Base-by-base conservation (phyloP, 2,888 invertebrate species). In the Chaitophorus viminalis region DNA sequence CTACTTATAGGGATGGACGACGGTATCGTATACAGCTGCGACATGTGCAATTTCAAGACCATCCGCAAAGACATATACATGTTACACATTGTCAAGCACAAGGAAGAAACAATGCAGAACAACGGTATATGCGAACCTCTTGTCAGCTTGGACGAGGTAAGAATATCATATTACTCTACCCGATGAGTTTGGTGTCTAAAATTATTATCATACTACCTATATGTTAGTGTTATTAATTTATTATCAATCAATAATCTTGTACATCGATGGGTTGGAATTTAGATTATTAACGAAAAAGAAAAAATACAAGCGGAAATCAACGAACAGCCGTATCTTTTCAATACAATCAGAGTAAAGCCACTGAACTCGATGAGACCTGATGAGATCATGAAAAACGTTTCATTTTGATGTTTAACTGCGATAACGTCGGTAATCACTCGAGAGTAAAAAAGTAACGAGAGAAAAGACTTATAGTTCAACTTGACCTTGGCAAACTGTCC, bases 1-100 rank as follows among this genome's bases (percentile, higher is more conserved):
- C 6, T 39, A 11, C 11, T 39, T 39, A 46, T 46, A 83, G 91
- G 94, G 46, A 91, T 93, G 89, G 94, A 93, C 68, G 89, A 89
- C 33, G 90, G 90, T 68, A 76, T 90, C 8, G 86, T 90, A 89
- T 90, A 90, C 74, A 89, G 89, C 72, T 90, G 90, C 76, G 75
- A 89, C 11, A 54, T 89, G 77, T 90, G 90, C 76, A 89, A 90
- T 36, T 90, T 90, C 72, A 89, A 89, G n/a, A 89, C 90, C 5
- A 82, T 90, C 4, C 89, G 89, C 68, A 89, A 89, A 82, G 90
- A 90, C 31, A 89, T 89, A 18, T 90, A 89, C 54, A 88, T 90
- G 72, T 70, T 89, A 21, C 90, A 90, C 82, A 87, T 82, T 52
- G 79, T 89, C 9, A 88, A 89, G 31, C 89, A 89, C 54, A 84